Conservation (phyloP, 2,888 invertebrate species). For the Andricus quercusramuli region DNA sequence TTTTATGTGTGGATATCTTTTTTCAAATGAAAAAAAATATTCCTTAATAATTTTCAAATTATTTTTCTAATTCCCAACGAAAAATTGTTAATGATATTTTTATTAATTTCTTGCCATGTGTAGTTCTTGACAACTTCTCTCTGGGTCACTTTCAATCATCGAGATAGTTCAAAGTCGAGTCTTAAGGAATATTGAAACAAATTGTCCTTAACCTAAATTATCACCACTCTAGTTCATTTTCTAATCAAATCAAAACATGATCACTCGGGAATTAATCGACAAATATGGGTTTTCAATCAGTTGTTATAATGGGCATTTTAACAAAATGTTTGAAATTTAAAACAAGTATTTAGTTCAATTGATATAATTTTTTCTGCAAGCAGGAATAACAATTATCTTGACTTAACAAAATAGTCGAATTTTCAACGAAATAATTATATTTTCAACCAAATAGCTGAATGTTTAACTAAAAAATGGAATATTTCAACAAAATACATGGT, state of each 20-base stretch:
- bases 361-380: too few species aligned
- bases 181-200: slow-evolving; percentile 17
- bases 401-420: too few species aligned
- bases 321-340: background rate
- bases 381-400: too few species aligned
- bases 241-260: slow-evolving; percentile 25
- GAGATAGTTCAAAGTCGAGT: slow-evolving; percentile 35
- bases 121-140: background rate
- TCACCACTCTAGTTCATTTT: slow-evolving; percentile 28
- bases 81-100: too few species aligned
- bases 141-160: slow-evolving; percentile 19
- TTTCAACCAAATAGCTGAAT: too few species aligned
- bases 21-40: background rate
- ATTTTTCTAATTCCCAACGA: too few species aligned
- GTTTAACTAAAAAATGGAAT: too few species aligned
- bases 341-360: background rate
- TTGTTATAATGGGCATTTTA: background rate
- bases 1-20: too few species aligned
- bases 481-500: too few species aligned
- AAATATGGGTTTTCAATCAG: slow-evolving; percentile 9
- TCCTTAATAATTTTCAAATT: too few species aligned
- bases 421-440: too few species aligned
- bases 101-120: background rate
- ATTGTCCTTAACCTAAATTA: slow-evolving; percentile 40
- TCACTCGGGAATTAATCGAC: slow-evolving; percentile 9